Percentiles rank a stretch among this genome's conserved stretches.
These are phyloP conservation scores for Corythoichthys intestinalis DNA, from an alignment of 2,113 vertebrate species.

Conservation along the genomic window DNA sequence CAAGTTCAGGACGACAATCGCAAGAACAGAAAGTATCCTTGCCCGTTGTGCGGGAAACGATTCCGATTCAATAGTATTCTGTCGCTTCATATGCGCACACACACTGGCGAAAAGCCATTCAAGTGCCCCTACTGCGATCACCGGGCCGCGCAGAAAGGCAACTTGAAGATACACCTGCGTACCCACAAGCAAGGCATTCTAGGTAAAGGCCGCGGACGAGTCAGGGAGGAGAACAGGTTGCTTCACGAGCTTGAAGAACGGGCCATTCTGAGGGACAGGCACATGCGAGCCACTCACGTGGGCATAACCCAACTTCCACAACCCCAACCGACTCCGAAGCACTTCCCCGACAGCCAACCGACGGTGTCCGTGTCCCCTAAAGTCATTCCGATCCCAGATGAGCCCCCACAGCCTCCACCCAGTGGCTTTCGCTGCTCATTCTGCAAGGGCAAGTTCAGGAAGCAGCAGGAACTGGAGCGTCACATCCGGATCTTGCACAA, in stretches of 20 bases:
- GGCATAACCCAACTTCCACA: slow-evolving; percentile 72
- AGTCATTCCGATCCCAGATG: slow-evolving; percentile 74
- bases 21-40: slow-evolving; percentile 96
- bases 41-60: slow-evolving; percentile 93
- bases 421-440: slow-evolving; percentile 93
- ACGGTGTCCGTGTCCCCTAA: slow-evolving; percentile 79
- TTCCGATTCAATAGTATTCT: slow-evolving; percentile 99
- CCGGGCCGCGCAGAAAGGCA: slow-evolving; percentile 95
- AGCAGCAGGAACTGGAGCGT: slow-evolving; percentile 92
- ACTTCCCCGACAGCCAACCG: slow-evolving; percentile 66
- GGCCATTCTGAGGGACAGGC: slow-evolving; percentile 91
- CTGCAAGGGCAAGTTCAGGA: slow-evolving; percentile 98
- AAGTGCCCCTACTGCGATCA: slow-evolving; percentile 99
- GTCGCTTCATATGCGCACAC: slow-evolving; percentile 96
- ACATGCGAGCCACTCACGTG: slow-evolving; percentile 81
- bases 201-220: slow-evolving; percentile 92
- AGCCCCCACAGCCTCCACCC: slow-evolving; percentile 68
- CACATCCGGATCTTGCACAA: slow-evolving; percentile 98
- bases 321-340: slow-evolving; percentile 60
- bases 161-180: slow-evolving; percentile 97
- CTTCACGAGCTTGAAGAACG: slow-evolving; percentile 95
- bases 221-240: slow-evolving; percentile 92
- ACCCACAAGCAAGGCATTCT: slow-evolving; percentile 97
- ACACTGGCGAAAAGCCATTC: slow-evolving; percentile 97
- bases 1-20: slow-evolving; percentile 92